These are phyloP conservation scores for Agrypnus murinus DNA, from an alignment of 2,888 invertebrate species.

Conservation along the genomic window DNA sequence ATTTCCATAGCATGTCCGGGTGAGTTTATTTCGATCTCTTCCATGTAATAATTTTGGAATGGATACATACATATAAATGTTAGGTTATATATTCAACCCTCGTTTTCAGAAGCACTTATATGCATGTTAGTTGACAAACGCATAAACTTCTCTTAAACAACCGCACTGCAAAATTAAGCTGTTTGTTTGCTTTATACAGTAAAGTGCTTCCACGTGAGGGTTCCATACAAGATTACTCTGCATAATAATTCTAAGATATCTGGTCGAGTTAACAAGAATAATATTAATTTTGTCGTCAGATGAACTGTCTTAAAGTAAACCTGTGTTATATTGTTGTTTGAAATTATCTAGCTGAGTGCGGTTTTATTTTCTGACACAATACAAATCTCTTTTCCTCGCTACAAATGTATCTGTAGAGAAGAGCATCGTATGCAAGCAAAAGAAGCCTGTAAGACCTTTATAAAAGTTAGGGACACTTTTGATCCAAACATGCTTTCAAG, in stretches of 20 bases:
- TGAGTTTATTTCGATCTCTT: too few relatives aligned
- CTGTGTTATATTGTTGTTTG: too few relatives aligned
- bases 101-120: conserved; percentile 2
- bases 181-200: conserved; percentile 7
- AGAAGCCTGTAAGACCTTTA: neutral
- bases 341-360: too few relatives aligned
- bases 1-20: too few relatives aligned
- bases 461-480: neutral
- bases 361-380: too few relatives aligned
- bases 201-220: conserved; percentile 12
- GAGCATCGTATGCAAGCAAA: neutral
- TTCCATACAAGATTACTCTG: conserved; percentile 1
- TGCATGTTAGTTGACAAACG: conserved; percentile 5
- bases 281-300: conserved; percentile 1
- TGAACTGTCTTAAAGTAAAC: too few relatives aligned
- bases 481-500: neutral
- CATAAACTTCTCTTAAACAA: neutral
- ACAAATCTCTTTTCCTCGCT: too few relatives aligned
- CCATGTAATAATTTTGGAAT: neutral
- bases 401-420: neutral
- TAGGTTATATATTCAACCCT: neutral
- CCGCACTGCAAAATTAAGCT: conserved; percentile 2
- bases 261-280: conserved; percentile 11
- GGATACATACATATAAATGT: neutral
- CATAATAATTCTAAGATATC: conserved; percentile 4